phyloP scores from a whole-genome alignment of 2,113 vertebrate genomes.

The Anguilla rostrata region DNA sequence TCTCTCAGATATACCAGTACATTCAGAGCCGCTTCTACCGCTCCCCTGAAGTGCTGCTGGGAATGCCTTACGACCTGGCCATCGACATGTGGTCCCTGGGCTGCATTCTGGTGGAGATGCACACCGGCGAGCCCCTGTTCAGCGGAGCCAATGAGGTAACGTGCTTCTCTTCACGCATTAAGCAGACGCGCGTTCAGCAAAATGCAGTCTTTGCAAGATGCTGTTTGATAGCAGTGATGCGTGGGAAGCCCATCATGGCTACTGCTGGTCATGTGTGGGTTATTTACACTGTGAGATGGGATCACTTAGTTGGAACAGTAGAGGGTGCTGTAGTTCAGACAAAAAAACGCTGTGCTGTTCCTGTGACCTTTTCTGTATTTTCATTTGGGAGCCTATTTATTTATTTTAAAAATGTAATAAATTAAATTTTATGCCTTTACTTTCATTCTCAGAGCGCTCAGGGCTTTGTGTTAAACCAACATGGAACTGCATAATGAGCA shows the following conservation, averaged over 20 bases:
- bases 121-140: slow-evolving; percentile 97
- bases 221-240: background rate
- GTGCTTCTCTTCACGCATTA: background rate
- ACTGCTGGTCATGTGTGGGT: background rate
- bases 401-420: background rate
- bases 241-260: background rate
- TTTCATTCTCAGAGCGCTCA: background rate
- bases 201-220: background rate
- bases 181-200: background rate
- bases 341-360: background rate
- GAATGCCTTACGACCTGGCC: slow-evolving; percentile 99
- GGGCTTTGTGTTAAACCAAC: background rate
- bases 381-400: background rate
- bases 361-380: background rate
- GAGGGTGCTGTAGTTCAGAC: slow-evolving; percentile 18
- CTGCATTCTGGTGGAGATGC: slow-evolving; percentile 99
- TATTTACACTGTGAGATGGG: background rate
- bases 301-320: background rate
- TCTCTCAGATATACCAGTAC: slow-evolving; percentile 95
- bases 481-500: background rate
- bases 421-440: too few species aligned
- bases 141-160: slow-evolving; percentile 97
- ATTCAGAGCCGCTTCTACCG: slow-evolving; percentile 99
- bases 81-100: slow-evolving; percentile 99
- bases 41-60: slow-evolving; percentile 98